Percentiles rank a stretch among this genome's conserved stretches.
Conservation (phyloP, 2,113 vertebrate genomes). For the Spermophilus dauricus region DNA sequence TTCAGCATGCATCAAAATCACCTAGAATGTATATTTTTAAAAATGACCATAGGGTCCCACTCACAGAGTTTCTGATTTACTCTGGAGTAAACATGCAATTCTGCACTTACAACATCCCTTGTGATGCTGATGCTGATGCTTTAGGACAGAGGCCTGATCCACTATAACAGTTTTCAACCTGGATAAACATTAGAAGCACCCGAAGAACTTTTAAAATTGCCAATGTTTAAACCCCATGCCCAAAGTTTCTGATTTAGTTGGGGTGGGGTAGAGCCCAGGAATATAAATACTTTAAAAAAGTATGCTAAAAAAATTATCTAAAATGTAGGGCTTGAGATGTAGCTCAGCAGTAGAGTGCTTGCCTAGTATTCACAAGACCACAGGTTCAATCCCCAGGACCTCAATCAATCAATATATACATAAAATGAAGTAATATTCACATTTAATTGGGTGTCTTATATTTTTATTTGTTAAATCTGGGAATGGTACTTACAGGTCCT, state of each 20-base stretch:
- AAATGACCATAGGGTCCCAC: not conserved
- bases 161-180: not conserved
- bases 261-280: not conserved
- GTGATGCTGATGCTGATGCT: not conserved
- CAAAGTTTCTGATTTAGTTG: not conserved
- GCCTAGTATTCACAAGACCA: too few species aligned
- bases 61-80: not conserved
- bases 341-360: too few species aligned
- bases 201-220: not conserved
- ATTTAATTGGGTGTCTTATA: not conserved
- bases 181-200: not conserved
- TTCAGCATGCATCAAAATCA: not conserved
- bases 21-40: not conserved
- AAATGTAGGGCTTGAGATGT: not conserved
- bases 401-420: too few species aligned
- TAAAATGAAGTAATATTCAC: not conserved
- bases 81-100: not conserved
- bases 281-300: not conserved
- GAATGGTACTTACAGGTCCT: not conserved
- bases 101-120: not conserved
- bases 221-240: not conserved
- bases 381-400: too few species aligned
- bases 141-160: not conserved
- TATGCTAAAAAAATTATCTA: slow-evolving; percentile 20
- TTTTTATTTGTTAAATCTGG: slow-evolving; percentile 54